Conservation (phyloP, 2,888 invertebrate species). For the Diadegma fenestrale region DNA sequence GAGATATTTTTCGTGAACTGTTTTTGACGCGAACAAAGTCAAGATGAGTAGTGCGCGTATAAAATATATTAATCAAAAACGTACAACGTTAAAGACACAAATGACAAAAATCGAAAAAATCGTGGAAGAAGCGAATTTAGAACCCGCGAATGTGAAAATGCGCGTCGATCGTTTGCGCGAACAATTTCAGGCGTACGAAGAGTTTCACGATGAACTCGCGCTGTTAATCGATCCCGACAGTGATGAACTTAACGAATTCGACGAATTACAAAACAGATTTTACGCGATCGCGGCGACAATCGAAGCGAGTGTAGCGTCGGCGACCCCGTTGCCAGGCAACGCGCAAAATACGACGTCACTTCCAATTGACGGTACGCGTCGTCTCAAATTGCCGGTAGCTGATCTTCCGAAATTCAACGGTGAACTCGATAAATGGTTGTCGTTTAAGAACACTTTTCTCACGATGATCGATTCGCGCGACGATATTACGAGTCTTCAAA, state of each 20-base stretch:
- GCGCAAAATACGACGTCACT: conserved; percentile 21
- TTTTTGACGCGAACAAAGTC: neutral
- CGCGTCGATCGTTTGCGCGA: conserved; percentile 16
- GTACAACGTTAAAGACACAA: conserved; percentile 43
- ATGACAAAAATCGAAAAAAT: conserved; percentile 47
- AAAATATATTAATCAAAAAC: conserved; percentile 58
- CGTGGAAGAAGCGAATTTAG: conserved; percentile 24
- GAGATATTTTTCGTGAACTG: too few relatives aligned
- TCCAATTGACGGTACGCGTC: conserved; percentile 18
- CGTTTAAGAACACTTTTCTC: conserved; percentile 66
- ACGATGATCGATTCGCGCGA: neutral
- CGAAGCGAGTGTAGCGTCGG: neutral
- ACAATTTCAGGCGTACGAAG: conserved; percentile 49
- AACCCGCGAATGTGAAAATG: conserved; percentile 35
- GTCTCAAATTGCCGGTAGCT: too few relatives aligned
- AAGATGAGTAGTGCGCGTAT: conserved; percentile 28
- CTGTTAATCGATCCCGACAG: conserved; percentile 31
- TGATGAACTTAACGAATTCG: conserved; percentile 26
- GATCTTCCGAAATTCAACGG: too few relatives aligned
- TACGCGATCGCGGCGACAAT: conserved; percentile 39
- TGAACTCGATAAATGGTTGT: conserved; percentile 46
- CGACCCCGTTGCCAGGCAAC: neutral
- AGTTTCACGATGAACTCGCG: conserved; percentile 45
- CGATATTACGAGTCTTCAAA: neutral
- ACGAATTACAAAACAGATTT: conserved; percentile 36